Evolutionary conservation across 2,797 vertebrate species (phyloP), one percentile per base, ranked within the genome.

Genomic region (Pseudomugil tenellus): DNA sequence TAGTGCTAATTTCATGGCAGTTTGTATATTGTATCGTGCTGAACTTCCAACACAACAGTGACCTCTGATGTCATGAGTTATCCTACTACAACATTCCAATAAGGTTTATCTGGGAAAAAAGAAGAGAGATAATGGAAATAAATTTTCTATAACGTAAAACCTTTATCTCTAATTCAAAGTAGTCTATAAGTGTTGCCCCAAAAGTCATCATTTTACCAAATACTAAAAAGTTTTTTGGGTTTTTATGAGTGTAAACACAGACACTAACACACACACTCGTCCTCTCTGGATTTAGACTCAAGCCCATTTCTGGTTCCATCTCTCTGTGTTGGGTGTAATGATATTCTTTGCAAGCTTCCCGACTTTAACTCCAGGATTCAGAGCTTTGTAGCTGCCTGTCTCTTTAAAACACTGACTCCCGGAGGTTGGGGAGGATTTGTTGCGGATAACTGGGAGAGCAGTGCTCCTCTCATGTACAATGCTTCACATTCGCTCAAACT

Each of bases 331-430:
- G n/a, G n/a, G n/a, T n/a, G 4, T 32, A 32, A 32, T 32, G 4
- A 32, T 32, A 32, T 32, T 8, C 32, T 8, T 32, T 32, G 32
- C 5, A 32, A 8, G 32, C 32, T 31, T 6, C 29, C 29, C 29
- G 6, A 31, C 6, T 13, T 6, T 7, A 26, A 52, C 49, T 29
- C 14, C 6, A 10, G 14, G 7, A 17, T 13, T 9, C 66, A 17
- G 66, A 48, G 60, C 72, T 46, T 77, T 74, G 69, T 69, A 65
- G 78, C 57, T 53, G 83, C 68, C 76, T 92, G 90, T 90, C 89
- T 81, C 92, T 92, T 92, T 93, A 92, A 91, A 92, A 57, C 78
- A 57, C 49, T 39, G 74, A 51, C 79, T 84, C 76, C 69, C 72
- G 80, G 74, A 86, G 82, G 77, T 66, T 73, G 86, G 67, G 31